Evolutionary conservation across 2,888 invertebrate genomes (phyloP), one percentile per base, ranked within the genome.

Genomic region (Orchestes rusci): DNA sequence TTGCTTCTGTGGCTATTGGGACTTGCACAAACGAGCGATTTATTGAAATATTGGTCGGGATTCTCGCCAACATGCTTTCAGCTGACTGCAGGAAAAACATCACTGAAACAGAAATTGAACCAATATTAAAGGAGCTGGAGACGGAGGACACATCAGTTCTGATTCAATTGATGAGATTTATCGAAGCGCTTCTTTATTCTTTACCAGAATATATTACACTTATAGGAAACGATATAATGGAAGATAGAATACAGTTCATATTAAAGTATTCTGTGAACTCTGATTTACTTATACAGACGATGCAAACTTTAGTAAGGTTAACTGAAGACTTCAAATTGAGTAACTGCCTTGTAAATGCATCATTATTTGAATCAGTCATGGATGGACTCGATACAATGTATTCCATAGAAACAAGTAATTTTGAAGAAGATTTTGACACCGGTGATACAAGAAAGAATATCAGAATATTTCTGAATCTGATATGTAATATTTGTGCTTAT

Each of bases 21-120:
- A 66, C 67, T 10, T 73, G 79, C 3, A 72, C 75, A 36, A 75
- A 80, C 1, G 45, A 48, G 30, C 73, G 89, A 53, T 70, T 86
- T 23, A 75, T 77, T 36, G 93, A 93, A 72, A 85, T 92, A 53
- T 70, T 88, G 27, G 70, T 92, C 12, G 92, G 92, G 4, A 85
- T 90, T 41, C 71, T 90, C 45, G 87, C 83, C 1, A 93, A 93
- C 65, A 81, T 92, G 50, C 82, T 83, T 56, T 75, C 80, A 46
- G 71, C 74, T 44, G 73, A 75, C 48, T 75, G 79, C 2, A 66
- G 71, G 39, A 68, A 70, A 16, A 67, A 83, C 10, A 71, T 80
- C 18, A 66, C 70, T 15, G 73, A 77, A 55, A 70, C 77, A 10
- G 70, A 74, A 18, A 64, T 84, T 49, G 66, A 70, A 34, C 66